Evolutionary conservation across 2,797 vertebrate species (phyloP).

Genomic region (Spea hammondii): DNA sequence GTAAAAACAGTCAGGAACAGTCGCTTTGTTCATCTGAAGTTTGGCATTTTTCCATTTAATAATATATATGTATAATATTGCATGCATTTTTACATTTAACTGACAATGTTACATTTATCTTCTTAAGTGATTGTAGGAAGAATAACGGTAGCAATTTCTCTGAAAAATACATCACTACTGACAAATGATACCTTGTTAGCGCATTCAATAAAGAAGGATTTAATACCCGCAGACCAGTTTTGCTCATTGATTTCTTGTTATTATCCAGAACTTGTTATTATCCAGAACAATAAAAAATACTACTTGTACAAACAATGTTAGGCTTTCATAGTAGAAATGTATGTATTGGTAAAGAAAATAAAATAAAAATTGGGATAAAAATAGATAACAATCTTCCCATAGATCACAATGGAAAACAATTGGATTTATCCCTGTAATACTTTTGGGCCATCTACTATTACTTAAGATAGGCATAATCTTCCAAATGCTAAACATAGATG

Average conservation of each 20-base stretch:
- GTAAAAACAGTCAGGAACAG: too few relatives aligned
- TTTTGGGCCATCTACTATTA: too few relatives aligned
- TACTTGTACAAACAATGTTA: neutral
- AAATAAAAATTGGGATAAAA: too few relatives aligned
- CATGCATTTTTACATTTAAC: neutral
- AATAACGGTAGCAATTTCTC: neutral
- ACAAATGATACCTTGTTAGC: slow-evolving; percentile 9
- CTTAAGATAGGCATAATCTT: too few relatives aligned
- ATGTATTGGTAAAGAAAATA: too few relatives aligned
- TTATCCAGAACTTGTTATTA: neutral
- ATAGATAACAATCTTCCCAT: too few relatives aligned
- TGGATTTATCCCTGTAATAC: too few relatives aligned
- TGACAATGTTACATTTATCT: slow-evolving; percentile 20
- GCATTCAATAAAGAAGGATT: slow-evolving; percentile 1
- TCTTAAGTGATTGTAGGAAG: slow-evolving; percentile 13
- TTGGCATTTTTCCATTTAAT: too few relatives aligned
- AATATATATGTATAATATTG: too few relatives aligned
- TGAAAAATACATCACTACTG: neutral
- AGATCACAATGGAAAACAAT: too few relatives aligned
- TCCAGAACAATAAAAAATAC: neutral
- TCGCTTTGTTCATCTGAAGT: too few relatives aligned
- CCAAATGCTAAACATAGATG: too few relatives aligned
- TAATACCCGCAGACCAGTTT: neutral
- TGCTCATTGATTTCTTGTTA: neutral
- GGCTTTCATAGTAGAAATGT: neutral